Conservation (phyloP, 2,797 vertebrate species). For the Gallinago solitaria region DNA sequence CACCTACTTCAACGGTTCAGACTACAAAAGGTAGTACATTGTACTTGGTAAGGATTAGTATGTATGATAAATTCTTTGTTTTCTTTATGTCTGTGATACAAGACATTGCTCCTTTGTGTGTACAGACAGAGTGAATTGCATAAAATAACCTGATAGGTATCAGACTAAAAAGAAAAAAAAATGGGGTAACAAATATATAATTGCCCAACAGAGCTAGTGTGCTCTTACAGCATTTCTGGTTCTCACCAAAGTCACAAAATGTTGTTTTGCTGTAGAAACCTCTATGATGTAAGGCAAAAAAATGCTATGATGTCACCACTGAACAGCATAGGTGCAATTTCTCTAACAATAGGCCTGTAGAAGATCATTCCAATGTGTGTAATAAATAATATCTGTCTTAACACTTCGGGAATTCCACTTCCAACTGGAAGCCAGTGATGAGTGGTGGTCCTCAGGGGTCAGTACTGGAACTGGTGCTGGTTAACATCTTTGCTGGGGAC, state of each 20-base stretch:
- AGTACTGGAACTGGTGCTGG: no score
- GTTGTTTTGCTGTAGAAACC: neutral
- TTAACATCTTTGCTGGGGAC: no score
- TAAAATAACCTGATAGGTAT: neutral
- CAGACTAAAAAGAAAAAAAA: neutral
- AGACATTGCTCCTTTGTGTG: neutral
- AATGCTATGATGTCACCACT: neutral
- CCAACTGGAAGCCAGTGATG: no score
- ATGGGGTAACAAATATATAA: neutral
- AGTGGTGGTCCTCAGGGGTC: no score
- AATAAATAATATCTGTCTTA: neutral
- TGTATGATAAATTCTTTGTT: neutral
- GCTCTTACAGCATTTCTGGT: neutral
- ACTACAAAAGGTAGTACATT: neutral
- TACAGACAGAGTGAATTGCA: neutral
- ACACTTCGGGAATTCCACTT: neutral
- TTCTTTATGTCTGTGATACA: constrained; percentile 4
- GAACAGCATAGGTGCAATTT: neutral
- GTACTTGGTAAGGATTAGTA: neutral
- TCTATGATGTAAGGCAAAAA: neutral
- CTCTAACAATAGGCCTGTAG: no score
- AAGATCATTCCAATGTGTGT: neutral
- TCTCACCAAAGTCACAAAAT: neutral
- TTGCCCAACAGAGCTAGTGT: neutral
- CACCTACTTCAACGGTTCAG: constrained; percentile 18